Evolutionary conservation across 2,888 invertebrate genomes (phyloP), one percentile per base, ranked within the genome.

Genomic region (Acrobasis repandana): DNA sequence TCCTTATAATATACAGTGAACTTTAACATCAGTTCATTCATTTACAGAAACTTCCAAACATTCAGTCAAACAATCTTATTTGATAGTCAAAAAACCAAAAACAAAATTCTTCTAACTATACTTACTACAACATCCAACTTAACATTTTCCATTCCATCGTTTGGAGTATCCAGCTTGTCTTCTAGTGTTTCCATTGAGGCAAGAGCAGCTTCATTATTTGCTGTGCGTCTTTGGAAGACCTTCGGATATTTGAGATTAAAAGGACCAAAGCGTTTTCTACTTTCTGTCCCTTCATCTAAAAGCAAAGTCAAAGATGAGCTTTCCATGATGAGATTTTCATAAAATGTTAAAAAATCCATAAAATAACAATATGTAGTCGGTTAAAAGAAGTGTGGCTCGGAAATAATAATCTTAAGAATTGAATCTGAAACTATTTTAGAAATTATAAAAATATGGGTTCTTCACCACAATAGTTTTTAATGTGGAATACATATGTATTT

Each of bases 171-270:
- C 60, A 94, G 93, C 68, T 95, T 95, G 71, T 96, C 96, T 76
- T 96, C 96, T 51, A 96, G 87, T 0, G 96, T 96, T 83, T 97
- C 97, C 93, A 96, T 95, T 8, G 96, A 96, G 1, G 97, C 96
- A 58, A 97, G 90, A 18, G 96, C 95, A 8, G 96, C 96, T 69
- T 94, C 94, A n/a, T 86, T 83, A 63, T 93, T 93, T 61, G 92
- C 84, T 62, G 94, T 93, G 47, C 75, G 87, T 72, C 90, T 93
- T 74, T 94, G 93, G 71, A 94, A 93, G 73, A 94, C 89, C 73
- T 93, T 94, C 48, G 89, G 88, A 70, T 89, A 88, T 70, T 76
- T 86, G 6, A 90, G 70, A 62, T 82, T 86, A 57, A 88, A 86
- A 56, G 84, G 63, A 36, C 74, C 69, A 61, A 65, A 75, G 63